These are phyloP conservation scores for Sebastes hubbsi DNA, from an alignment of 2,797 vertebrate genomes.

Conservation along the genomic window DNA sequence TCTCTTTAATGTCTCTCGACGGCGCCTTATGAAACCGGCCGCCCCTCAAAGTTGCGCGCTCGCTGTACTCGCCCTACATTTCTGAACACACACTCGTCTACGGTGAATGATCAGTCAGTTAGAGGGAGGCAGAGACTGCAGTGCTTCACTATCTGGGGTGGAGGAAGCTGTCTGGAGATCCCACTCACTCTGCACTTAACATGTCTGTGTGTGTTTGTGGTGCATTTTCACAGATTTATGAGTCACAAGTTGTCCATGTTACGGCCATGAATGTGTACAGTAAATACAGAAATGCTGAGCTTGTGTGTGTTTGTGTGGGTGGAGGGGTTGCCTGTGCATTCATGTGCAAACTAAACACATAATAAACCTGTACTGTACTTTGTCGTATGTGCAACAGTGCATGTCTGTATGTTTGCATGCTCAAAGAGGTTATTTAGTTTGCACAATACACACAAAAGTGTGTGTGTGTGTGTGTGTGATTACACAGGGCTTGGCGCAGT, in stretches of 20 bases:
- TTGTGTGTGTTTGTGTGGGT: neutral
- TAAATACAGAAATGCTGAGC: conserved; percentile 9
- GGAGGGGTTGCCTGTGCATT: neutral
- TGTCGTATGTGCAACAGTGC: conserved; percentile 16
- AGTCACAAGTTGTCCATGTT: conserved; percentile 25
- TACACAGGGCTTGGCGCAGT: neutral
- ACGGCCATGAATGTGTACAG: conserved; percentile 6
- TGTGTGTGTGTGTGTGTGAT: conserved; percentile 12
- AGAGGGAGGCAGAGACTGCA: conserved; percentile 56
- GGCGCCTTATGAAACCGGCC: conserved; percentile 49
- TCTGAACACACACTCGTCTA: conserved; percentile 41
- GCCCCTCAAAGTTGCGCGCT: conserved; percentile 44
- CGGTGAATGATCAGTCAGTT: conserved; percentile 50
- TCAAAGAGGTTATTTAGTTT: conserved; percentile 1
- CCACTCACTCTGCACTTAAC: conserved; percentile 30
- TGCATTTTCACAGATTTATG: neutral
- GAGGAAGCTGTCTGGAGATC: conserved; percentile 56
- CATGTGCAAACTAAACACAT: neutral
- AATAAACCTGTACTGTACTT: conserved; percentile 13
- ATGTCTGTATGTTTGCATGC: conserved; percentile 31
- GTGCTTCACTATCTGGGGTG: conserved; percentile 53
- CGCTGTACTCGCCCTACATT: conserved; percentile 64
- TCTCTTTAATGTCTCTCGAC: conserved; percentile 26
- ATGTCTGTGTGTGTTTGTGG: neutral
- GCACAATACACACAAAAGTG: conserved; percentile 1